Evolutionary conservation across 2,888 invertebrate species (phyloP).

Genomic region (Nyleta sp.): DNA sequence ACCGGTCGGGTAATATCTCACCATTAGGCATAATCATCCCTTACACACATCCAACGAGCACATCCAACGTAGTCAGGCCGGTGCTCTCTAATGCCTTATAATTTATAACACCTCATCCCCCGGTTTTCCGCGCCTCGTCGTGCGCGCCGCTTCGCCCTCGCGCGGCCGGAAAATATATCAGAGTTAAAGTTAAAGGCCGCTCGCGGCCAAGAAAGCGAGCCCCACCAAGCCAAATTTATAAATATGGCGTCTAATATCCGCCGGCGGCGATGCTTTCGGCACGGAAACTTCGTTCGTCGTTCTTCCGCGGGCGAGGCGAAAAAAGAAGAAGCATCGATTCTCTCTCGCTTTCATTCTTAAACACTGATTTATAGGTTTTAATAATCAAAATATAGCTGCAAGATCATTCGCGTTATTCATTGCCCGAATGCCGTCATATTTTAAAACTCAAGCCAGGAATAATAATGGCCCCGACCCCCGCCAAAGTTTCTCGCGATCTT

Average conservation of each 20-base stretch:
- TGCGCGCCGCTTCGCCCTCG: constrained; percentile 61
- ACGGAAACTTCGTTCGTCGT: constrained; percentile 45
- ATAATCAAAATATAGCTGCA: constrained; percentile 61
- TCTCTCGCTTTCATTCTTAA: constrained; percentile 54
- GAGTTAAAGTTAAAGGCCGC: constrained; percentile 79
- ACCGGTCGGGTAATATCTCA: constrained; percentile 82
- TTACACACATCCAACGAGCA: constrained; percentile 79
- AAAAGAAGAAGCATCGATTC: constrained; percentile 41
- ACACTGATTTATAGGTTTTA: constrained; percentile 61
- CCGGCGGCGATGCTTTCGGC: constrained; percentile 54
- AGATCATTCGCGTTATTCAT: constrained; percentile 60
- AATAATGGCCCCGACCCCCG: constrained; percentile 36
- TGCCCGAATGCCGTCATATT: constrained; percentile 49
- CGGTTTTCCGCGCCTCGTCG: constrained; percentile 66
- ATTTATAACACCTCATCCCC: constrained; percentile 79
- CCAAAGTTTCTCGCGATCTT: neutral
- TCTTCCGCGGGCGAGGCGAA: constrained; percentile 9
- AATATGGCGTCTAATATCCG: constrained; percentile 76
- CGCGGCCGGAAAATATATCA: constrained; percentile 77
- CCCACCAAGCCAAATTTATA: constrained; percentile 74
- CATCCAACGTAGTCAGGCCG: constrained; percentile 72
- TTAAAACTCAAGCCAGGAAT: constrained; percentile 42
- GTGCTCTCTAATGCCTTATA: constrained; percentile 80
- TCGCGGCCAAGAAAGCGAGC: constrained; percentile 71
- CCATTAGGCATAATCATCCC: constrained; percentile 83